Base-by-base conservation (phyloP, 1,140 invertebrate genomes). In the Drosophila micromelanica region DNA sequence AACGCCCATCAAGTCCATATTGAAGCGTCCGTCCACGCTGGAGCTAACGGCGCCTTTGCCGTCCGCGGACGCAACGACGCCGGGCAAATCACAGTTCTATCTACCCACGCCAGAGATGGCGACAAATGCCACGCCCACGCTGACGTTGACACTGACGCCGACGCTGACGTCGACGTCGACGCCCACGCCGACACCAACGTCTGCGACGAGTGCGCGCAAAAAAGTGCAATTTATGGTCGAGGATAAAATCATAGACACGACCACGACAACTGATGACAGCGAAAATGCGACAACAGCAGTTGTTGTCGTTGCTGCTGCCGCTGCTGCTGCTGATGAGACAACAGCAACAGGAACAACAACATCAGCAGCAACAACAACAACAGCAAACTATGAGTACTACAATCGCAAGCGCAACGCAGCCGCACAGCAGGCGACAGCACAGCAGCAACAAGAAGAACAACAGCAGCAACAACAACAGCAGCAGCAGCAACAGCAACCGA, bases 11-110 rank as follows among this genome's bases (percentile, higher is more conserved):
- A 96, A 95, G 92, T 95, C 95, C 17, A 96, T 96, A 76, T 90
- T 96, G 67, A 96, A 96, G 90, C 95, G 95, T 90, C 94, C 94
- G 17, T 40, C 80, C 8, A 89, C 87, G 23, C 23, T 89, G 55
- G 85, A 87, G 42, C 27, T 87, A 63, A 35, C 56, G 11, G 38
- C 7, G 35, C 69, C 54, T 13, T 13, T 46, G 54, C 6, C 38
- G 42, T 27, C 17, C 13, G 20, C 70, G 40, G 72, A 70, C 48
- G 23, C 73, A 62, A 32, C 56, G 42, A 35, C 64, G 20, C 37
- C 75, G 85, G 93, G 93, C 85, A 93, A 93, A 73, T 94, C 94
- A 69, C 93, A 94, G 78, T 95, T 95, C 93, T 95, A 95, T 89
- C 92, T 95, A 70, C 94, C 95, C 7, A 93, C 94, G 74, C 94